These are phyloP conservation scores for Drosophila anomalipes DNA, from an alignment of 2,888 invertebrate species.

Conservation along the genomic window DNA sequence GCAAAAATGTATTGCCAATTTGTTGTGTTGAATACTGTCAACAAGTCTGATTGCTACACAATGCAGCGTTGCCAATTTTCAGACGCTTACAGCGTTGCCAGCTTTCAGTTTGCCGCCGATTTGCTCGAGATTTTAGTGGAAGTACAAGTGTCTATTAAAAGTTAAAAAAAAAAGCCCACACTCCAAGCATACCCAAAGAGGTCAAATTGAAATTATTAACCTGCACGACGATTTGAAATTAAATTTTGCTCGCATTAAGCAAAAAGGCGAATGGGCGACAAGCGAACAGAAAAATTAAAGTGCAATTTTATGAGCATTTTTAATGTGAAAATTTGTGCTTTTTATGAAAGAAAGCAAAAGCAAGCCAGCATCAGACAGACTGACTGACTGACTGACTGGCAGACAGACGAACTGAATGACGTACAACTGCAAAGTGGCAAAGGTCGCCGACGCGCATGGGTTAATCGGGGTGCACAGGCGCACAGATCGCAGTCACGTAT, in stretches of 20 bases:
- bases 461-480: conserved; percentile 77
- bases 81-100: conserved; percentile 12
- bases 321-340: conserved; percentile 77
- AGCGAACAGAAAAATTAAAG: conserved; percentile 64
- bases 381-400: conserved; percentile 20
- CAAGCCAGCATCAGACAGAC: conserved; percentile 44
- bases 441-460: conserved; percentile 65
- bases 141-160: conserved; percentile 21
- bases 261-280: conserved; percentile 43
- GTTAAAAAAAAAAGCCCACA: conserved; percentile 1
- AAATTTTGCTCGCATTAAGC: conserved; percentile 61
- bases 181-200: conserved; percentile 54
- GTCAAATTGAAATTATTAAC: conserved; percentile 78
- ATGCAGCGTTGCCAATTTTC: conserved; percentile 41
- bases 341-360: conserved; percentile 59
- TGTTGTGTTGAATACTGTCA: conserved; percentile 23
- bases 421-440: conserved; percentile 38
- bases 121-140: conserved; percentile 29
- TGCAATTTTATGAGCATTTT: conserved; percentile 79
- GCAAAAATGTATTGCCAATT: conserved; percentile 32
- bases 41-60: neutral
- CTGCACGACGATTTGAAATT: conserved; percentile 72
- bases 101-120: conserved; percentile 30
- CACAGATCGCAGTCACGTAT: conserved; percentile 24
- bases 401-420: conserved; percentile 31